phyloP scores from a whole-genome alignment of 2,797 vertebrate genomes.

The Periparus ater region DNA sequence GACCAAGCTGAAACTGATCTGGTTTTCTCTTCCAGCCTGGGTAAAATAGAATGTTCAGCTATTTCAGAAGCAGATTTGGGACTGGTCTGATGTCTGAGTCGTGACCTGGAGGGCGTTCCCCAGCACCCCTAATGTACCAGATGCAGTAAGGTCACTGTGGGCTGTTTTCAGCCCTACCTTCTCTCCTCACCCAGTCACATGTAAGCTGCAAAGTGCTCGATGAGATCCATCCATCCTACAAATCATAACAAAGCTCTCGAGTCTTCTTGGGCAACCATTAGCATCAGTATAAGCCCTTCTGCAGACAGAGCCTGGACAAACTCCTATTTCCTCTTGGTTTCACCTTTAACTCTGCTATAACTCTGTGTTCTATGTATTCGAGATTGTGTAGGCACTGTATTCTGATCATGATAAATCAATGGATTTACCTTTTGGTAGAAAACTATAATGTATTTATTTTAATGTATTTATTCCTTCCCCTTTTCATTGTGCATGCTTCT shows the following conservation, averaged over 20 bases:
- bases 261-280: not conserved
- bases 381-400: not conserved
- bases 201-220: not conserved
- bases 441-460: not conserved
- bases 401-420: not conserved
- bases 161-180: not conserved
- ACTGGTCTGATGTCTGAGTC: not conserved
- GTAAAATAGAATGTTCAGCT: not conserved
- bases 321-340: not conserved
- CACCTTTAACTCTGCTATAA: not conserved
- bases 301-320: not conserved
- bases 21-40: not conserved
- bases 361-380: not conserved
- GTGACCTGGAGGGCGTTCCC: not conserved
- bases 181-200: not conserved
- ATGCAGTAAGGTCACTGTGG: rapidly evolving
- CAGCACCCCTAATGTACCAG: not conserved
- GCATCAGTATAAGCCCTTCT: not conserved
- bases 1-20: not conserved
- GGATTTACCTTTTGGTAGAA: not conserved
- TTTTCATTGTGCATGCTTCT: not conserved
- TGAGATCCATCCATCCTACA: not conserved
- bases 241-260: not conserved
- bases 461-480: not conserved
- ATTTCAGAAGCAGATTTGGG: not conserved